These are phyloP conservation scores for Monochamus saltuarius DNA, from an alignment of 1,140 invertebrate genomes.

Conservation along the genomic window DNA sequence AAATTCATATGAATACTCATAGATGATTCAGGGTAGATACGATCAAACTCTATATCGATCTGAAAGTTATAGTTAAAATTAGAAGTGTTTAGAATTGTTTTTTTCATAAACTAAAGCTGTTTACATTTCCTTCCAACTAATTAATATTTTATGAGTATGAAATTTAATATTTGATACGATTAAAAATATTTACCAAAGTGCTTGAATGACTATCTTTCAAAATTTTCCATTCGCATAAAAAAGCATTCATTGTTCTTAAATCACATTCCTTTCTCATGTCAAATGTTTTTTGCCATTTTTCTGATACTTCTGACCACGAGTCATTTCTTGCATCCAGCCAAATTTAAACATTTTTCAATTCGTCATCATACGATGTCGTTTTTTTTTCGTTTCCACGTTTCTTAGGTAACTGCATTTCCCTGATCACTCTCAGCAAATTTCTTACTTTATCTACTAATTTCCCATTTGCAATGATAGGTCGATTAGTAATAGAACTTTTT, in stretches of 20 bases:
- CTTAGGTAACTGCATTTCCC: neutral
- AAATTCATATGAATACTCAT: neutral
- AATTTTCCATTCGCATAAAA: slow-evolving; percentile 8
- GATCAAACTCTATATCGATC: slow-evolving; percentile 4
- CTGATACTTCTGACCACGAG: neutral
- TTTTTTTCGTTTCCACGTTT: neutral
- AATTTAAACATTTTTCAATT: slow-evolving; percentile 1
- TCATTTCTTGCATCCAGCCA: neutral
- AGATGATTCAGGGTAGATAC: neutral
- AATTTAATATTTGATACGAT: too few species aligned
- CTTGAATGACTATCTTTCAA: slow-evolving; percentile 1
- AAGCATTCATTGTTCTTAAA: neutral
- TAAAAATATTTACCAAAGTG: too few species aligned
- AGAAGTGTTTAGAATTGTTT: neutral
- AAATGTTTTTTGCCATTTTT: slow-evolving; percentile 9
- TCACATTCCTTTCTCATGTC: neutral
- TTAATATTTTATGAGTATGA: too few species aligned
- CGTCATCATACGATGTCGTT: neutral
- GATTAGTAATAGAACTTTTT: slow-evolving; percentile 2
- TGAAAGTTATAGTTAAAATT: neutral
- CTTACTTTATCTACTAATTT: slow-evolving; percentile 4
- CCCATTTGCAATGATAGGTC: neutral
- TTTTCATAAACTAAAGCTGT: neutral
- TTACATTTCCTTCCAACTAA: too few species aligned
- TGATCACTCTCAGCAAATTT: slow-evolving; percentile 1